Conservation (phyloP, 2,888 invertebrate genomes). For the Parnassius mnemosyne region DNA sequence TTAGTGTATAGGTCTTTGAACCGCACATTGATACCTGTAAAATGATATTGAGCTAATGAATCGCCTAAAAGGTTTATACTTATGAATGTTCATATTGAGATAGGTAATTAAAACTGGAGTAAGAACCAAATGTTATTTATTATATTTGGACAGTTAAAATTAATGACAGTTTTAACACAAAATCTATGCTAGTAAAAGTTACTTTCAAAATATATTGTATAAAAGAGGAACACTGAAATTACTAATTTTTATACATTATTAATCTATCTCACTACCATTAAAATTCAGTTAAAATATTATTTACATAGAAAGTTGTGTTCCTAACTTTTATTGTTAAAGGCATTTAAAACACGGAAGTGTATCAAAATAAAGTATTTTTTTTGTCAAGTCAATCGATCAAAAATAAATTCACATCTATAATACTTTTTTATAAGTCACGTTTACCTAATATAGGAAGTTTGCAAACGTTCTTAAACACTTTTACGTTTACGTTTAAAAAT, state of each 20-base stretch:
- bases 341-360: slow-evolving; percentile 13
- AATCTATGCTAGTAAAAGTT: not conserved
- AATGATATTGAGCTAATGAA: no score
- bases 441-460: not conserved
- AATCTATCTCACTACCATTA: slow-evolving; percentile 20
- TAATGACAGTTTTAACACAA: no score
- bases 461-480: slow-evolving; percentile 2
- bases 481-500: not conserved
- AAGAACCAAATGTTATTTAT: no score
- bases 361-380: slow-evolving; percentile 18
- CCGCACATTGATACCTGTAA: no score
- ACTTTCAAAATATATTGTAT: not conserved
- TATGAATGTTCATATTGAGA: no score
- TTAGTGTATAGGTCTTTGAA: no score
- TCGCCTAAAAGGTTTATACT: no score
- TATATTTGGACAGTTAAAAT: no score
- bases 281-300: slow-evolving; percentile 15
- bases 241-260: slow-evolving; percentile 8
- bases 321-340: slow-evolving; percentile 2
- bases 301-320: slow-evolving; percentile 10
- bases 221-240: slow-evolving; percentile 8
- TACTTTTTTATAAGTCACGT: slow-evolving; percentile 2
- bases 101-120: no score
- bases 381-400: slow-evolving; percentile 18
- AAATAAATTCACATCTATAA: slow-evolving; percentile 17